A percentile compares a stretch with the other conserved stretches of the same genome.
These are phyloP conservation scores for Apamea sordens DNA, from an alignment of 2,888 invertebrate species.

Conservation along the genomic window DNA sequence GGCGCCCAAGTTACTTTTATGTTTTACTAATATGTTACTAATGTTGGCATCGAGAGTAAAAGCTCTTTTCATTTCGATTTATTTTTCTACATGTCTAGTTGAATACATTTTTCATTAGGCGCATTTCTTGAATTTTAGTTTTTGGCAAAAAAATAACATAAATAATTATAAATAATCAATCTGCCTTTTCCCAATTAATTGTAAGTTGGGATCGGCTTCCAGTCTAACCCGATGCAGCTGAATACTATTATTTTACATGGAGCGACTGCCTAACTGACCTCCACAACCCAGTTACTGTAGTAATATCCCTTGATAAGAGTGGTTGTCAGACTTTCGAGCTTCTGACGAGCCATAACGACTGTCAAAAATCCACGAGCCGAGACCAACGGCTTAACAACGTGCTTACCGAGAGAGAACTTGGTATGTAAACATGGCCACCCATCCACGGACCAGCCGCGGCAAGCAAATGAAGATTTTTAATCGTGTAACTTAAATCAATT, in stretches of 20 bases:
- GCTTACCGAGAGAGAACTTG: not conserved
- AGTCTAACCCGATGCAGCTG: not conserved
- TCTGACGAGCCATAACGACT: not conserved
- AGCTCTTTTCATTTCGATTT: not conserved
- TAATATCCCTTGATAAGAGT: not conserved
- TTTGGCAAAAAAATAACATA: not conserved
- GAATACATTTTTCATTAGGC: not conserved
- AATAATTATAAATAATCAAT: not conserved
- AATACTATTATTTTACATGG: not conserved
- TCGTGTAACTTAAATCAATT: not conserved
- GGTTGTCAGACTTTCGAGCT: not conserved
- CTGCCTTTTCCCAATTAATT: not conserved
- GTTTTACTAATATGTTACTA: conserved; percentile 19
- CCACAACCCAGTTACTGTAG: not conserved
- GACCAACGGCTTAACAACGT: not conserved
- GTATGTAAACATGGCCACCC: not conserved
- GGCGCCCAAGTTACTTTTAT: conserved; percentile 42
- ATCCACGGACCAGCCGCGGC: not conserved
- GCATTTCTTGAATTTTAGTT: not conserved
- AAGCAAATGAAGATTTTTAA: not conserved
- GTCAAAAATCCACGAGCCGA: not conserved
- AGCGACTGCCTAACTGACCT: not conserved
- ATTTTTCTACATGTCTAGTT: not conserved
- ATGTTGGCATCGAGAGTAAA: conserved; percentile 21
- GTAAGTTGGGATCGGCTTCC: not conserved